These are phyloP conservation scores for Oxytorus armatus DNA, from an alignment of 2,888 invertebrate species.

Conservation along the genomic window DNA sequence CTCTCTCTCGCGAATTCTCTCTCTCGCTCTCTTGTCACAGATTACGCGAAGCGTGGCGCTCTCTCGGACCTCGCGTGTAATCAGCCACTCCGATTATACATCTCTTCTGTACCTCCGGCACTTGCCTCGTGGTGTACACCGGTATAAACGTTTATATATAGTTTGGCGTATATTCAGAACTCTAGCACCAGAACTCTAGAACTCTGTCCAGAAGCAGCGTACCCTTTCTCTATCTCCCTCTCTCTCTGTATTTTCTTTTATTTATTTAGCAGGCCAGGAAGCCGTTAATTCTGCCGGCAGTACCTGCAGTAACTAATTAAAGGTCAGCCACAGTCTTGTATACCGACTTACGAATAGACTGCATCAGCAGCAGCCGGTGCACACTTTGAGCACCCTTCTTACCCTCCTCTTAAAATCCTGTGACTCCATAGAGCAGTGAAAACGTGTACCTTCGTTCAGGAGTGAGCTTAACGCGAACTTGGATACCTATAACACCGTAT, in stretches of 20 bases:
- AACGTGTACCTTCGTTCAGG: slow-evolving; percentile 54
- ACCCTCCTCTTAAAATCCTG: slow-evolving; percentile 71
- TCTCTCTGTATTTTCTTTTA: slow-evolving; percentile 74
- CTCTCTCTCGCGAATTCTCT: not conserved
- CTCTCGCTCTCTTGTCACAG: slow-evolving; percentile 3
- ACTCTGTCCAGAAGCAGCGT: slow-evolving; percentile 46
- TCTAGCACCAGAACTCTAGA: slow-evolving; percentile 32
- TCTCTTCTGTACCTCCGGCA: slow-evolving; percentile 39
- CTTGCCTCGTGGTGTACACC: not conserved
- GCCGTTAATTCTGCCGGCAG: slow-evolving; percentile 80
- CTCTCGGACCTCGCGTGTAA: slow-evolving; percentile 75
- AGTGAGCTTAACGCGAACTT: slow-evolving; percentile 39
- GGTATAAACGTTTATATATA: slow-evolving; percentile 33
- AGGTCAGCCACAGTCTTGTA: slow-evolving; percentile 76
- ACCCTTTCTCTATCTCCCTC: slow-evolving; percentile 43
- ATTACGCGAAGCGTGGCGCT: slow-evolving; percentile 51
- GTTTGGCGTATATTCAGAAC: slow-evolving; percentile 22
- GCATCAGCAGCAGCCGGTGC: slow-evolving; percentile 48
- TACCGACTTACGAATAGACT: slow-evolving; percentile 50
- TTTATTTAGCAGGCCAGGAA: slow-evolving; percentile 82
- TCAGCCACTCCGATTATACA: slow-evolving; percentile 74
- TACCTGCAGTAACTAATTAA: slow-evolving; percentile 81
- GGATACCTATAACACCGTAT: slow-evolving; percentile 44
- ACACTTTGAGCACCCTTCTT: too few species aligned
- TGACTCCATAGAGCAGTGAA: slow-evolving; percentile 55